Evolutionary conservation across 2,797 vertebrate species (phyloP), one percentile per base, ranked within the genome.

Genomic region (Orestias chungarensis): DNA sequence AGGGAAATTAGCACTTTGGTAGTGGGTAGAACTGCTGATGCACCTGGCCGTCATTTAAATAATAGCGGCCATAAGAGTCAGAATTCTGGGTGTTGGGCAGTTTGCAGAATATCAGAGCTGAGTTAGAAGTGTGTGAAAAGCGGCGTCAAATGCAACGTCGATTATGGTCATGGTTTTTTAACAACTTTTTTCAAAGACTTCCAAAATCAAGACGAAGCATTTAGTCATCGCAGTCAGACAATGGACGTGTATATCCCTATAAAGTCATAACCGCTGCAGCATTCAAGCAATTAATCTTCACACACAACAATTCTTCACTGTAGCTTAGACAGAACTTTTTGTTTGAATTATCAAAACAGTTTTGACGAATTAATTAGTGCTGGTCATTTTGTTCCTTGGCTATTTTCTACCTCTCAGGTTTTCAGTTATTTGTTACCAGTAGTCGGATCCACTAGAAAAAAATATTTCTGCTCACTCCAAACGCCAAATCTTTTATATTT

Each of bases 1-100:
- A 31, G 9, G 29, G 23, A 46, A 73, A 52, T 74, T 62, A 62
- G 27, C 12, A n/a, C 4, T 4, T 47, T 8, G 2, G 29, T 9
- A 50, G 43, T 15, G 40, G 54, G 27, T 64, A 49, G 23, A 35
- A 35, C n/a, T 5, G 25, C 20, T 44, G 59, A 52, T 40, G 27
- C 71, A 73, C 64, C 71, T 73, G 71, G 50, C 27, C 15, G 20
- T 46, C 23, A 73, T 73, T 73, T 66, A 17, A 47, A 43, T 44
- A 55, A 68, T 61, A 59, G 40, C n/a, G 31, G 31, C 67, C 31
- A 44, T 4, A 4, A 14, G 31, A 59, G 52, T 42, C 43, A n/a
- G 67, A 9, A 38, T 4, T 7, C 35, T 66, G 52, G 43, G 52
- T 61, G 35, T 55, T 47, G 35, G 42, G n/a, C 15, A 47, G 64